These are phyloP conservation scores for Pammene aurita DNA, from an alignment of 2,888 invertebrate genomes.

Conservation along the genomic window DNA sequence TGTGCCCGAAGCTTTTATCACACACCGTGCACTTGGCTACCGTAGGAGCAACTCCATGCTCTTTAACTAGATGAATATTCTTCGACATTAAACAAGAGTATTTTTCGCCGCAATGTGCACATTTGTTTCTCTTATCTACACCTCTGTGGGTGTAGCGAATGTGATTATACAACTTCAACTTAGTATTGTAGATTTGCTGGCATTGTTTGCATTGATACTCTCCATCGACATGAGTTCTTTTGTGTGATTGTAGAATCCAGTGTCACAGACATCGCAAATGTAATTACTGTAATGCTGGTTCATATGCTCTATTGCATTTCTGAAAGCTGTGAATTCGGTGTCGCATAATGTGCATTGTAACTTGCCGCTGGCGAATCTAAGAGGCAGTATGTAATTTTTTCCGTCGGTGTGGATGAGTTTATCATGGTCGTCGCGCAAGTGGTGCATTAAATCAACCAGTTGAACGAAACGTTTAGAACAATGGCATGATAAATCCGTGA, in stretches of 20 bases:
- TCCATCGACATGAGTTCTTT: constrained; percentile 50
- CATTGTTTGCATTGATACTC: constrained; percentile 71
- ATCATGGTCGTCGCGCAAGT: no score
- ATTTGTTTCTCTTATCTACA: constrained; percentile 55
- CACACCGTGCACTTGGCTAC: constrained; percentile 56
- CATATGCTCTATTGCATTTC: constrained; percentile 54
- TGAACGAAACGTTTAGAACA: constrained; percentile 43
- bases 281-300: constrained; percentile 53
- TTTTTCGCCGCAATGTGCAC: constrained; percentile 57
- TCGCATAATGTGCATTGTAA: constrained; percentile 47
- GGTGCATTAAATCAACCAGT: background rate
- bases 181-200: constrained; percentile 63
- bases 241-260: constrained; percentile 51
- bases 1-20: constrained; percentile 42
- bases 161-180: constrained; percentile 51
- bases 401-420: no score
- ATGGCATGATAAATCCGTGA: constrained; percentile 53
- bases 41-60: constrained; percentile 49
- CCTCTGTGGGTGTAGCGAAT: constrained; percentile 55
- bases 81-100: constrained; percentile 48
- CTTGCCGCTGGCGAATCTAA: constrained; percentile 50
- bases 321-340: constrained; percentile 49
- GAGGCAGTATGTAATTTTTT: constrained; percentile 44
- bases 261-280: constrained; percentile 52
- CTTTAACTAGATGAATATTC: constrained; percentile 31